Base-by-base conservation (phyloP, 2,113 vertebrate species). In the Odontophorus gujanensis region DNA sequence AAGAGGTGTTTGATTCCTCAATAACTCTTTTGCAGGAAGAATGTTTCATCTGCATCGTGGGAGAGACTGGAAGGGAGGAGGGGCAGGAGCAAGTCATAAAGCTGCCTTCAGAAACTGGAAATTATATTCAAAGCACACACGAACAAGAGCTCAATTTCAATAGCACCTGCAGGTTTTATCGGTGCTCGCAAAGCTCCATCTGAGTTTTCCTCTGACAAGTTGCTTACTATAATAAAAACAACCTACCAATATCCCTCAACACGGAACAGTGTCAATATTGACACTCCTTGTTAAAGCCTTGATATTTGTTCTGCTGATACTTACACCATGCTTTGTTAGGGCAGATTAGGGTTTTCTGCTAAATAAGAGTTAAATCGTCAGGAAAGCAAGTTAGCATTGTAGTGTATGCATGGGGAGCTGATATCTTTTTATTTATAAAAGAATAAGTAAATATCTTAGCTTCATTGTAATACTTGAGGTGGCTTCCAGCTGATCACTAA, bases 161-260 rank as follows among this genome's bases (percentile, higher is more conserved):
- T 72, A 94, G 85, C 85, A 96, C 90, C 95, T 88, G 92, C 80
- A 95, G 93, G 85, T 95, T 97, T 95, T 95, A 96, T 90, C 62
- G 55, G 90, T 32, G 4, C 90, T 90, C 79, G 83, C 93, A 95
- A 96, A 95, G 88, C 93, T 95, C 90, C 62, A 77, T 94, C 92
- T 51, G 58, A 97, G 85, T 95, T 92, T 85, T 92, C 83, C 87
- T 95, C 93, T 95, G 94, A 96, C 92, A 96, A 95, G 93, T 95
- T 97, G 96, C 95, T 95, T 94, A 92, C 95, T 94, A 42, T 95
- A 95, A 95, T 96, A 94, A 97, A 97, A 96, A 95, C 93, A 95
- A 96, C 69, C 85, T 83, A 95, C 85, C 90, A 90, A 88, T 96
- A 95, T 95, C 90, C 93, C 95, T 83, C 83, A 95, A 88, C 93